Evolutionary conservation across 2,797 vertebrate species (phyloP).

Genomic region (Coracias cyanogaster): DNA sequence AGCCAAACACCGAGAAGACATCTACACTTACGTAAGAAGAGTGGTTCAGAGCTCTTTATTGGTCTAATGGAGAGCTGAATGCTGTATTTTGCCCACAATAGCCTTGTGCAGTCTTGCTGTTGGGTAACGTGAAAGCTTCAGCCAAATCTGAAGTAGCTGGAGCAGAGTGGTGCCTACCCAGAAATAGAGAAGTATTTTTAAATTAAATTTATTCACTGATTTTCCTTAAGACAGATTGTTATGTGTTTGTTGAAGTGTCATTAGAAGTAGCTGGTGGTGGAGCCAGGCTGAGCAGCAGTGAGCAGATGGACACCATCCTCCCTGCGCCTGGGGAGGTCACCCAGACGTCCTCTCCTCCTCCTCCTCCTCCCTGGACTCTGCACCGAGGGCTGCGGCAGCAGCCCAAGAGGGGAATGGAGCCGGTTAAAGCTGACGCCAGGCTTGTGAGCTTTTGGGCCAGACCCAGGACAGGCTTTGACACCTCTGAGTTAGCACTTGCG

Average conservation of each 20-base stretch:
- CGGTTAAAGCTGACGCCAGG: neutral
- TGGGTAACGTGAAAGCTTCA: neutral
- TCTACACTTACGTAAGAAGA: neutral
- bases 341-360: neutral
- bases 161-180: neutral
- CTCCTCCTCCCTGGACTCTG: neutral
- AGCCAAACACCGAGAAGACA: neutral
- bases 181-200: constrained; percentile 59
- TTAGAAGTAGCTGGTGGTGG: neutral
- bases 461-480: neutral
- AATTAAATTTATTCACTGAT: constrained; percentile 51
- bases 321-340: neutral
- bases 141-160: constrained; percentile 28
- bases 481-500: neutral
- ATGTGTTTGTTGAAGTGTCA: neutral
- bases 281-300: neutral
- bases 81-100: neutral
- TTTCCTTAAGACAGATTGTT: constrained; percentile 33
- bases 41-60: neutral
- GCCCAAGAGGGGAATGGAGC: neutral
- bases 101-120: neutral
- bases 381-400: rapidly evolving
- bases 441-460: neutral
- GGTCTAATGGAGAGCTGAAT: neutral
- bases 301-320: neutral